Percentiles rank a stretch among this genome's conserved stretches.
Conservation (phyloP, 2,113 vertebrate species). For the Melanotaenia duboulayi region DNA sequence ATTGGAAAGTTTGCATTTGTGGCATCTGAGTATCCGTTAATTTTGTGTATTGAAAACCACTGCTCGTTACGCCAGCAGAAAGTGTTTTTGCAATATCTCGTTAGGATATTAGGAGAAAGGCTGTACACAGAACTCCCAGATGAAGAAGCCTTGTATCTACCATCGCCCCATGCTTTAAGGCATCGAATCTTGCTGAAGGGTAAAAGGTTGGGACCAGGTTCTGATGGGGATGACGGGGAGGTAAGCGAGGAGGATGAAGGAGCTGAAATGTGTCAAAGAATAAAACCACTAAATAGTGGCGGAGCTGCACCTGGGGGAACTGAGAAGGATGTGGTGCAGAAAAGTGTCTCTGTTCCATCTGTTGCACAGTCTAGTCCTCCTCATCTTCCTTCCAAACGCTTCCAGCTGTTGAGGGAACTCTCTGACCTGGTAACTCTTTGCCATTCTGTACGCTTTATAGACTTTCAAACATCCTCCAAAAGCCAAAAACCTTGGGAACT, state of each 20-base stretch:
- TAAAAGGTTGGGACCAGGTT: conserved; percentile 86
- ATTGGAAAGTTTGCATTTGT: conserved; percentile 92
- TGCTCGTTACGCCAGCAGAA: conserved; percentile 91
- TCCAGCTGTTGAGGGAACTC: conserved; percentile 90
- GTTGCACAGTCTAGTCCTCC: conserved; percentile 23
- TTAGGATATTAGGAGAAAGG: conserved; percentile 87
- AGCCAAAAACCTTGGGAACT: conserved; percentile 92
- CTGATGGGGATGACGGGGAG: conserved; percentile 86
- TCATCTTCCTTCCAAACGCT: conserved; percentile 77
- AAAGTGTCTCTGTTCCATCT: conserved; percentile 10
- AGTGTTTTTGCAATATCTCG: conserved; percentile 88
- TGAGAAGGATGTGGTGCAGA: conserved; percentile 74
- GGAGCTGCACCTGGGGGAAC: conserved; percentile 37
- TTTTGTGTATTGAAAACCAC: conserved; percentile 94
- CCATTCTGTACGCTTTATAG: conserved; percentile 87
- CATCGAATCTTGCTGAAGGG: conserved; percentile 91
- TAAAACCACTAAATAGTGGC: conserved; percentile 69
- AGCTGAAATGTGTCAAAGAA: conserved; percentile 88
- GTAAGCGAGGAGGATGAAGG: conserved; percentile 93
- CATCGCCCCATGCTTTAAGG: conserved; percentile 88
- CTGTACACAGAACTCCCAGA: conserved; percentile 84
- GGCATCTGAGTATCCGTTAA: conserved; percentile 92
- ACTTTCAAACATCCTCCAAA: conserved; percentile 89
- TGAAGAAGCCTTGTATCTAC: conserved; percentile 86
- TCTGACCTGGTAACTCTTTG: conserved; percentile 92